Percentiles rank a stretch among this genome's conserved stretches.
These are phyloP conservation scores for Phalloptychus januarius DNA, from an alignment of 2,797 vertebrate genomes.

Conservation along the genomic window DNA sequence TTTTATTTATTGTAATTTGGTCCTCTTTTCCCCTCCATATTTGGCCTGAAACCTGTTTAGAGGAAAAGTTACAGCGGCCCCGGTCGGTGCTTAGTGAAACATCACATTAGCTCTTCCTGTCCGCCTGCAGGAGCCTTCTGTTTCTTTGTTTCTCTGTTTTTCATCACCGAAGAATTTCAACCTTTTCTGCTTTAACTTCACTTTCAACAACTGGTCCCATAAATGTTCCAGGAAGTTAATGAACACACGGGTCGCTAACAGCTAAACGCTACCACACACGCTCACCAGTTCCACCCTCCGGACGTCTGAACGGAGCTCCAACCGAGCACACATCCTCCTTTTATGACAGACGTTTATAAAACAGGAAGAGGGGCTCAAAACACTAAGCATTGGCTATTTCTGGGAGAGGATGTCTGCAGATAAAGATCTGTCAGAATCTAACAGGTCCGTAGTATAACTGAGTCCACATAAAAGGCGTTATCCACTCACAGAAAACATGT, in stretches of 20 bases:
- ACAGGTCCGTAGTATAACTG: slow-evolving; percentile 44
- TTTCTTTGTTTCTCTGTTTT: slow-evolving; percentile 26
- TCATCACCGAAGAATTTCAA: slow-evolving; percentile 63
- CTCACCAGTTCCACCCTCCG: slow-evolving; percentile 36
- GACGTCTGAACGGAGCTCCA: slow-evolving; percentile 55
- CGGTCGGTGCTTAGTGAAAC: not conserved
- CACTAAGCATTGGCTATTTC: slow-evolving; percentile 69
- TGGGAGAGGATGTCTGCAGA: slow-evolving; percentile 67
- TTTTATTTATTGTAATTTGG: not conserved
- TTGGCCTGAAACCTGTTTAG: not conserved
- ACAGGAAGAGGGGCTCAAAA: slow-evolving; percentile 69
- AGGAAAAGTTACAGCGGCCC: not conserved
- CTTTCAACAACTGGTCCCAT: slow-evolving; percentile 65
- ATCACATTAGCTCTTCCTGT: slow-evolving; percentile 6
- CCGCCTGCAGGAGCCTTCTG: slow-evolving; percentile 35
- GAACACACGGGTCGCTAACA: slow-evolving; percentile 41
- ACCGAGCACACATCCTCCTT: slow-evolving; percentile 49
- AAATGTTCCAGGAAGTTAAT: slow-evolving; percentile 61
- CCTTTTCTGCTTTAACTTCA: slow-evolving; percentile 67
- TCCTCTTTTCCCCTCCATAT: not conserved
- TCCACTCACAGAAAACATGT: slow-evolving; percentile 39
- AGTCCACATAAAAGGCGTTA: slow-evolving; percentile 45
- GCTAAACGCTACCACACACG: slow-evolving; percentile 30
- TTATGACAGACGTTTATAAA: slow-evolving; percentile 69
- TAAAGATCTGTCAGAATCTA: slow-evolving; percentile 61